phyloP scores from a whole-genome alignment of 1,140 invertebrate species.

The Bradysia coprophila region DNA sequence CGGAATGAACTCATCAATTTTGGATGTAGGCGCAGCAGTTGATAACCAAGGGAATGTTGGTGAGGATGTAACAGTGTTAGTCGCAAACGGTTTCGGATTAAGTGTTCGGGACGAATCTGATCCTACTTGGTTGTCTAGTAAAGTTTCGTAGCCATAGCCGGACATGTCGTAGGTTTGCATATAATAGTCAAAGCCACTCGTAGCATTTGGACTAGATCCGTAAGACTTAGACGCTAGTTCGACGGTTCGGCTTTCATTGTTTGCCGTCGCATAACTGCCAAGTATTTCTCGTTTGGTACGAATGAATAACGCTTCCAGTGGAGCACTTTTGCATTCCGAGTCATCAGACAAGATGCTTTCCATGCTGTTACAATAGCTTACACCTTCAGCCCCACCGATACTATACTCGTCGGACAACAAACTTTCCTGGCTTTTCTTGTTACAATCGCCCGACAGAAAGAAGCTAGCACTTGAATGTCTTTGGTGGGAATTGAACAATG shows the following conservation, averaged over 20 bases:
- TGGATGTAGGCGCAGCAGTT: neutral
- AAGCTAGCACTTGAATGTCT: slow-evolving; percentile 41
- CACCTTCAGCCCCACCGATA: slow-evolving; percentile 22
- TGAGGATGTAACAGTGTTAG: neutral
- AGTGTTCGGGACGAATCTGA: neutral
- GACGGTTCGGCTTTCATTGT: neutral
- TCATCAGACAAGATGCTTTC: slow-evolving; percentile 64
- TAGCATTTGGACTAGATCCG: slow-evolving; percentile 35
- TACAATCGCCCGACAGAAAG: slow-evolving; percentile 33
- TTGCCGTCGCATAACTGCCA: neutral
- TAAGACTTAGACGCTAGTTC: slow-evolving; percentile 33
- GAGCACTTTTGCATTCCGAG: slow-evolving; percentile 57
- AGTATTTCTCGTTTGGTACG: slow-evolving; percentile 9
- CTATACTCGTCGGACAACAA: slow-evolving; percentile 45
- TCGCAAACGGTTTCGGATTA: neutral
- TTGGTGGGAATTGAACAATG: slow-evolving; percentile 21
- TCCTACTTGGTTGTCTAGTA: neutral
- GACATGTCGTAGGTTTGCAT: slow-evolving; percentile 17
- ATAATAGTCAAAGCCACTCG: slow-evolving; percentile 20
- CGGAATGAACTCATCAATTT: slow-evolving; percentile 15
- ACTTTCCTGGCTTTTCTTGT: slow-evolving; percentile 51
- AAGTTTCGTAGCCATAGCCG: slow-evolving; percentile 14
- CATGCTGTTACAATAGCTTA: slow-evolving; percentile 46
- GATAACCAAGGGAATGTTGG: neutral
- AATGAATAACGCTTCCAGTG: slow-evolving; percentile 47